These are phyloP conservation scores for Rhynchonema sp. DNA, from an alignment of 2,888 invertebrate genomes.

Conservation along the genomic window DNA sequence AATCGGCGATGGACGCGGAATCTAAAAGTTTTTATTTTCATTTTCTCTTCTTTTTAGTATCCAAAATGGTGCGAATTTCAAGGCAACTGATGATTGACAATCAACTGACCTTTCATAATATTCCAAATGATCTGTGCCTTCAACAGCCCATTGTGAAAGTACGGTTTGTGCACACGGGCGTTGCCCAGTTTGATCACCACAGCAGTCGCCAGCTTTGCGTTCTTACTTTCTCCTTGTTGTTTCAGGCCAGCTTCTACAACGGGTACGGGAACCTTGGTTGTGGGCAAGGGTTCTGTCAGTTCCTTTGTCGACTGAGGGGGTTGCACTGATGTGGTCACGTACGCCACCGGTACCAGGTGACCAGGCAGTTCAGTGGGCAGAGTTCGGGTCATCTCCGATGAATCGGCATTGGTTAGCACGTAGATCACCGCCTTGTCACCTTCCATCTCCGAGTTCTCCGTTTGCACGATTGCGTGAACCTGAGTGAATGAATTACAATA, in stretches of 20 bases:
- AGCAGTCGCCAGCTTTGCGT: not conserved
- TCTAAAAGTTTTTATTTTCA: too few relatives aligned
- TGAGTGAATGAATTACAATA: not conserved
- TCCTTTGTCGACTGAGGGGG: not conserved
- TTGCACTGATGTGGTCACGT: not conserved
- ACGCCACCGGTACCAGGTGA: too few relatives aligned
- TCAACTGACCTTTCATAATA: constrained; percentile 5
- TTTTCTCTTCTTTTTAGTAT: too few relatives aligned
- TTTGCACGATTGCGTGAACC: constrained; percentile 19
- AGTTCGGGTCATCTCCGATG: not conserved
- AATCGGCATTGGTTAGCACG: too few relatives aligned
- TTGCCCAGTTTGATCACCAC: not conserved
- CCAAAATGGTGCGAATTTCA: too few relatives aligned
- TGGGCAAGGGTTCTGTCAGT: not conserved
- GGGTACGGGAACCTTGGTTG: not conserved
- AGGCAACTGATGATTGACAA: not conserved
- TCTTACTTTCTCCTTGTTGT: not conserved
- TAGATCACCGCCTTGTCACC: constrained; percentile 19
- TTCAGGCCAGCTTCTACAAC: not conserved
- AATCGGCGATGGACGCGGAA: not conserved
- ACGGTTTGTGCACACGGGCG: constrained; percentile 10
- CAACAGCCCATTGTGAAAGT: constrained; percentile 16
- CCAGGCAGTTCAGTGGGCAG: not conserved
- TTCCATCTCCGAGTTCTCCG: constrained; percentile 18
- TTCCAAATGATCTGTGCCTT: constrained; percentile 15